Evolutionary conservation across 2,888 invertebrate genomes (phyloP).

Genomic region (Apodemia zela): DNA sequence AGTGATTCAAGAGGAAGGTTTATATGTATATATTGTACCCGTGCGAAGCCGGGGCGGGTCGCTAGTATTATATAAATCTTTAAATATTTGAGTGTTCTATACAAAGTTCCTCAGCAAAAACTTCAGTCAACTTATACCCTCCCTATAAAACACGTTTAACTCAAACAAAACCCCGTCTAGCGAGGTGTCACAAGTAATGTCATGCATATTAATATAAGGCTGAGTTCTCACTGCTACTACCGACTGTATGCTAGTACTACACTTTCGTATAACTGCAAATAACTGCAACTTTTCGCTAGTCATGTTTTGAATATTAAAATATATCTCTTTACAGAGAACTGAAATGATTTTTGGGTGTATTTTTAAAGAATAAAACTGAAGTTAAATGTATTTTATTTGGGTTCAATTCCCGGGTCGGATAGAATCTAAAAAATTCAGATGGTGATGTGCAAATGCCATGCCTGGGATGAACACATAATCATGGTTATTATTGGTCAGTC

Average conservation of each 20-base stretch:
- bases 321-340: neutral
- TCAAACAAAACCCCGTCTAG: neutral
- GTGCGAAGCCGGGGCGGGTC: too few relatives aligned
- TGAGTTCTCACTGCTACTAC: constrained; percentile 22
- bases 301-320: constrained; percentile 1
- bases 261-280: constrained; percentile 11
- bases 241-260: constrained; percentile 18
- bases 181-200: constrained; percentile 20
- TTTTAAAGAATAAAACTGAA: too few relatives aligned
- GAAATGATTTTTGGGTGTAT: neutral
- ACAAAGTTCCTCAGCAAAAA: neutral
- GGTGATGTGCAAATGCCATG: too few relatives aligned
- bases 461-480: too few relatives aligned
- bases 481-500: too few relatives aligned
- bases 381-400: too few relatives aligned
- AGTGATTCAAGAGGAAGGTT: too few relatives aligned
- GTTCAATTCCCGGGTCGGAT: too few relatives aligned
- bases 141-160: neutral
- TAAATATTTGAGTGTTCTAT: neutral
- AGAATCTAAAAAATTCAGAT: too few relatives aligned
- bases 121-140: neutral
- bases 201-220: constrained; percentile 24
- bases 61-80: too few relatives aligned
- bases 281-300: constrained; percentile 1
- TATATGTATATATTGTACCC: too few relatives aligned